phyloP scores from a whole-genome alignment of 23 tunicate species.

The Trididemnum clinides region DNA sequence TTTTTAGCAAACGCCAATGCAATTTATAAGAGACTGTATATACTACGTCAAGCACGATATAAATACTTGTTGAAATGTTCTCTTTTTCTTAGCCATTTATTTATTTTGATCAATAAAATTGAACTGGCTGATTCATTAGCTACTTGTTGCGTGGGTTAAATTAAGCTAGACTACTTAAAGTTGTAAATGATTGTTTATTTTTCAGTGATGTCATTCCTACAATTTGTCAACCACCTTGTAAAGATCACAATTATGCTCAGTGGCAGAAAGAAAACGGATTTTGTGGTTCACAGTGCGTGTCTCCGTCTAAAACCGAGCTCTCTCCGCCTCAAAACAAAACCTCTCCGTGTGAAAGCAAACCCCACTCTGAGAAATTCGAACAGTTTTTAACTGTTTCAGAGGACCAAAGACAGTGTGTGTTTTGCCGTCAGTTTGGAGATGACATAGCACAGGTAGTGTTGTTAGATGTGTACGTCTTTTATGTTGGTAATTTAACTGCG shows the following conservation, averaged over 20 bases:
- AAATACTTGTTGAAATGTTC: too few species aligned
- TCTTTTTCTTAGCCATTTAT: too few species aligned
- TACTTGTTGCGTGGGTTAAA: too few species aligned
- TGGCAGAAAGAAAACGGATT: not conserved
- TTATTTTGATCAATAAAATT: too few species aligned
- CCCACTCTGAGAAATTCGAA: not conserved
- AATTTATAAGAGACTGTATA: too few species aligned
- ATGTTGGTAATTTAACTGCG: too few species aligned
- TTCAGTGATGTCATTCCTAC: constrained; percentile 30
- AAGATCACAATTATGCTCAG: constrained; percentile 48
- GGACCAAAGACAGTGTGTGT: constrained; percentile 75
- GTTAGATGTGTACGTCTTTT: too few species aligned
- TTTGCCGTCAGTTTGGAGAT: constrained; percentile 83
- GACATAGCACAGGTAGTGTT: constrained; percentile 55
- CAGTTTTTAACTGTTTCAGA: not conserved
- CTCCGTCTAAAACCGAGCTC: not conserved
- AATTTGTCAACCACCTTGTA: constrained; percentile 23
- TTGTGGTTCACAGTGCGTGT: not conserved
- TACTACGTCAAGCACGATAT: too few species aligned
- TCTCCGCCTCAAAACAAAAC: not conserved
- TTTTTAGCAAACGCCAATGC: too few species aligned
- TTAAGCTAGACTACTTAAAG: too few species aligned
- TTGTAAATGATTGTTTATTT: not conserved
- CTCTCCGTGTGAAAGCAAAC: too few species aligned
- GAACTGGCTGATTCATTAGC: too few species aligned